Conservation (phyloP, 2,888 invertebrate genomes). For the Andrena praecox region DNA sequence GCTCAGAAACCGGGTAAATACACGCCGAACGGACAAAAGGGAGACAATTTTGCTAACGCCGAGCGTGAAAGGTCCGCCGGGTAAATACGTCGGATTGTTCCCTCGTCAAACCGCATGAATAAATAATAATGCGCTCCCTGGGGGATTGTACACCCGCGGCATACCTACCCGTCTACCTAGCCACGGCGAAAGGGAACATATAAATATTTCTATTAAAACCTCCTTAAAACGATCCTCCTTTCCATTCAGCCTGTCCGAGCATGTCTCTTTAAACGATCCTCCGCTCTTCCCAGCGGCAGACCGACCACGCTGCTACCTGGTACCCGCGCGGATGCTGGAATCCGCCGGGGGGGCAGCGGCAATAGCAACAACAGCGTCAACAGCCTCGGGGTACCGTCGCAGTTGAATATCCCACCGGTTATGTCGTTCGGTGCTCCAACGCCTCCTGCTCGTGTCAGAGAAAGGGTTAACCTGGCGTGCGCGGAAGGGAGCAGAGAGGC, state of each 20-base stretch:
- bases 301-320: conserved; percentile 5
- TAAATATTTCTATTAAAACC: conserved; percentile 82
- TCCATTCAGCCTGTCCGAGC: conserved; percentile 56
- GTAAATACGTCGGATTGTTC: conserved; percentile 80
- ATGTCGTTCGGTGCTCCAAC: conserved; percentile 19
- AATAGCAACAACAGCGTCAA: conserved; percentile 44
- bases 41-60: conserved; percentile 74
- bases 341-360: conserved; percentile 19
- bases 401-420: conserved; percentile 61
- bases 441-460: conserved; percentile 17
- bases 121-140: conserved; percentile 77
- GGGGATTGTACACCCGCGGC: conserved; percentile 47
- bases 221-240: conserved; percentile 76
- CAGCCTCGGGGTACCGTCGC: conserved; percentile 15
- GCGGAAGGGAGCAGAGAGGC: neutral
- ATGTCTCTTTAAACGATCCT: conserved; percentile 51
- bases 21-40: conserved; percentile 66
- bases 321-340: conserved; percentile 36
- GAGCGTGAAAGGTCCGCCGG: conserved; percentile 73
- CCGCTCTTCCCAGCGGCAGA: conserved; percentile 21
- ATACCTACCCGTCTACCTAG: conserved; percentile 25
- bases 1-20: conserved; percentile 72
- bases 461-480: conserved; percentile 53
- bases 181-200: conserved; percentile 74
- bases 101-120: conserved; percentile 82